Conservation (phyloP, 2,113 vertebrate species). For the Seriola quinqueradiata region DNA sequence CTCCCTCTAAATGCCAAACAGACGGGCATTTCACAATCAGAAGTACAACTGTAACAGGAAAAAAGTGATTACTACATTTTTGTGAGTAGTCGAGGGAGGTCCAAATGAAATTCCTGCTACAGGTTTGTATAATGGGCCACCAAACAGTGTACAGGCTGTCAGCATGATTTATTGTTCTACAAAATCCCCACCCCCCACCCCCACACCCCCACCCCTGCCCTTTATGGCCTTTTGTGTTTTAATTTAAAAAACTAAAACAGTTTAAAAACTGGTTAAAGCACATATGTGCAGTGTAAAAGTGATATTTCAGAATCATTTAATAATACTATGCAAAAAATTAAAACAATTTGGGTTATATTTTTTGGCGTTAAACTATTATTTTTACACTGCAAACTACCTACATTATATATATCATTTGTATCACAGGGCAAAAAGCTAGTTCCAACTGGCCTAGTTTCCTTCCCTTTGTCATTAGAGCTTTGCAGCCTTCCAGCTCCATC, state of each 20-base stretch:
- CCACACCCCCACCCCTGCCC: too few species aligned
- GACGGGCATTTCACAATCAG: background rate
- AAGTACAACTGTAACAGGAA: background rate
- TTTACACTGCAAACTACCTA: background rate
- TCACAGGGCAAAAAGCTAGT: background rate
- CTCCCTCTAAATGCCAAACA: background rate
- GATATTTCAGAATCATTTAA: background rate
- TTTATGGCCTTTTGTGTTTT: conserved; percentile 30
- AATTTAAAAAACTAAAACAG: background rate
- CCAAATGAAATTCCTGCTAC: conserved; percentile 48
- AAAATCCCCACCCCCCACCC: background rate
- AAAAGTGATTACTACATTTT: conserved; percentile 33
- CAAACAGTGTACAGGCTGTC: conserved; percentile 45
- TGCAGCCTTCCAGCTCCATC: conserved; percentile 46
- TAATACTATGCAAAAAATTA: background rate
- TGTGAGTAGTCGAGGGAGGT: conserved; percentile 48
- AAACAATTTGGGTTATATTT: too few species aligned
- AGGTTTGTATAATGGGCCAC: conserved; percentile 48
- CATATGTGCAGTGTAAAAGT: background rate
- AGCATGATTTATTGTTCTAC: conserved; percentile 52
- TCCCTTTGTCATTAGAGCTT: conserved; percentile 42
- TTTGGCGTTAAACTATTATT: background rate
- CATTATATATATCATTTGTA: conserved; percentile 32
- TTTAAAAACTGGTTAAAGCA: background rate
- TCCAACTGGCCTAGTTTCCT: conserved; percentile 46